A percentile compares a stretch with the other conserved stretches of the same genome.
Evolutionary conservation across 2,888 invertebrate species (phyloP).

Genomic region (Patella ulyssiponensis): DNA sequence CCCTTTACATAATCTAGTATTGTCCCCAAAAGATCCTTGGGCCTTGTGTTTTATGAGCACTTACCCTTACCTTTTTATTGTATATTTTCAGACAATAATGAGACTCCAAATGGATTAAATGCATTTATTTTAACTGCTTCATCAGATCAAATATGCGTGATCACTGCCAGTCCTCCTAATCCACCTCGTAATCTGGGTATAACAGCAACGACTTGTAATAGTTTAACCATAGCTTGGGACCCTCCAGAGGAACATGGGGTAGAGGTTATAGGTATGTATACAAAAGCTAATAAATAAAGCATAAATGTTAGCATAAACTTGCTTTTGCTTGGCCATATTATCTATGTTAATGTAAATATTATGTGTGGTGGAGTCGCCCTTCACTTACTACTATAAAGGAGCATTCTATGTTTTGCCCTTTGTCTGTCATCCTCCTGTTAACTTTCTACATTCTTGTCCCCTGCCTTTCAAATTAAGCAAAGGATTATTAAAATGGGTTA

Average conservation of each 20-base stretch:
- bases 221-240: slow-evolving; percentile 70
- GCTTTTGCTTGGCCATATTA: too few species aligned
- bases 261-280: slow-evolving; percentile 65
- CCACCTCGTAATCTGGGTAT: slow-evolving; percentile 69
- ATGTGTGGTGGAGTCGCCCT: too few species aligned
- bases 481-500: too few species aligned
- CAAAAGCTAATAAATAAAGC: too few species aligned
- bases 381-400: too few species aligned
- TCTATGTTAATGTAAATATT: too few species aligned
- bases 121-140: slow-evolving; percentile 69
- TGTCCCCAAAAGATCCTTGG: neutral
- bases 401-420: too few species aligned
- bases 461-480: too few species aligned
- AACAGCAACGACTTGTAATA: slow-evolving; percentile 67
- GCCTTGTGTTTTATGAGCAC: neutral
- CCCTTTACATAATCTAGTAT: too few species aligned
- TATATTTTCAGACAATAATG: slow-evolving; percentile 39
- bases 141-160: slow-evolving; percentile 65
- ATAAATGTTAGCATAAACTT: too few species aligned
- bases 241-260: slow-evolving; percentile 68
- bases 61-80: neutral
- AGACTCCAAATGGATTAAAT: slow-evolving; percentile 50
- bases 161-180: slow-evolving; percentile 69
- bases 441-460: too few species aligned
- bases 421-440: too few species aligned